Evolutionary conservation across 2,888 invertebrate genomes (phyloP).

Genomic region (Phasia obesa): DNA sequence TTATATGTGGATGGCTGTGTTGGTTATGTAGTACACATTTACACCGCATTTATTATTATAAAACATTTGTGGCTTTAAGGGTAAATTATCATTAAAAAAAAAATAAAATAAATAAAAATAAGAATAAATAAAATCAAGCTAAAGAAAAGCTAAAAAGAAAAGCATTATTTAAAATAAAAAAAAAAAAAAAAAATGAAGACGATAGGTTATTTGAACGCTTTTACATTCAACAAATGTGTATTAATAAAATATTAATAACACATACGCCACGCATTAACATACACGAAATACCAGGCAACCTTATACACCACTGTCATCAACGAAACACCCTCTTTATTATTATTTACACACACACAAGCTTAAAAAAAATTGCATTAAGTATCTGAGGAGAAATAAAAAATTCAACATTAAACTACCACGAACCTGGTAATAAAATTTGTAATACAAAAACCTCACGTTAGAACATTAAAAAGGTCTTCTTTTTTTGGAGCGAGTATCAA

Average conservation of each 20-base stretch:
- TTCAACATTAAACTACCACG: conserved; percentile 28
- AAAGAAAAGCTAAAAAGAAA: not conserved
- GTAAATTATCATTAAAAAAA: conserved; percentile 76
- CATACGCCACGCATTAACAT: not conserved
- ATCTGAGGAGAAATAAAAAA: conserved; percentile 11
- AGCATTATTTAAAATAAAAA: no score
- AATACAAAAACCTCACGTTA: no score
- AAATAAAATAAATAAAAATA: no score
- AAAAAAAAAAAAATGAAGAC: conserved; percentile 6
- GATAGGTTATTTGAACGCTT: conserved; percentile 13
- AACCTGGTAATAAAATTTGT: conserved; percentile 43
- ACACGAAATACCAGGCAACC: not conserved
- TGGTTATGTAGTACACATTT: conserved; percentile 23
- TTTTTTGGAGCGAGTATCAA: no score
- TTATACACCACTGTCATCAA: not conserved
- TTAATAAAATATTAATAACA: conserved; percentile 62
- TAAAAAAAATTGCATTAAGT: not conserved
- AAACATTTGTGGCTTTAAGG: conserved; percentile 80
- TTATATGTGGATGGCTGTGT: not conserved
- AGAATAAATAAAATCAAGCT: conserved; percentile 49
- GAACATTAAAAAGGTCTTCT: no score
- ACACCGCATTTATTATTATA: conserved; percentile 79
- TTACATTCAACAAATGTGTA: conserved; percentile 16
- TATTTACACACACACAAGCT: not conserved
- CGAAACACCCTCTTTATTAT: conserved; percentile 37